A percentile compares a stretch with the other conserved stretches of the same genome.
phyloP scores from a whole-genome alignment of 1,140 invertebrate genomes.

The Chironomus tepperi region DNA sequence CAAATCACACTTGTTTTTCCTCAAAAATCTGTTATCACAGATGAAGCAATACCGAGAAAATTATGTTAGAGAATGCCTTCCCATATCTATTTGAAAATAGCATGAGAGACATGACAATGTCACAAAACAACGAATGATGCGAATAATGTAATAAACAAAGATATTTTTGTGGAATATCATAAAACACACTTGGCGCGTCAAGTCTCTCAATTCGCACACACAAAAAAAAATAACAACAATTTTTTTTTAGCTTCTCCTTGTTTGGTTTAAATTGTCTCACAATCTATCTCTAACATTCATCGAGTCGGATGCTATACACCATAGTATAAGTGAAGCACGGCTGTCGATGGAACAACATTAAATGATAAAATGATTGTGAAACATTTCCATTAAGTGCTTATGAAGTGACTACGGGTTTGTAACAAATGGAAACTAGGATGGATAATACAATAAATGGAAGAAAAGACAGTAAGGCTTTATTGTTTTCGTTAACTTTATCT shows the following conservation, averaged over 20 bases:
- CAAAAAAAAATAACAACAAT: constrained; percentile 1
- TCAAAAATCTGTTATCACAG: too few relatives aligned
- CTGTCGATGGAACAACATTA: neutral
- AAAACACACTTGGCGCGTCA: constrained; percentile 17
- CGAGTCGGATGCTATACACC: neutral
- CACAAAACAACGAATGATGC: neutral
- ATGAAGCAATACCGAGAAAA: too few relatives aligned
- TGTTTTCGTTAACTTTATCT: too few relatives aligned
- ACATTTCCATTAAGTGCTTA: constrained; percentile 13
- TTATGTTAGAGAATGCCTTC: too few relatives aligned
- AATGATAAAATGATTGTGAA: constrained; percentile 5
- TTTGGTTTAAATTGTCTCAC: neutral
- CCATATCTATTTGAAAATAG: too few relatives aligned
- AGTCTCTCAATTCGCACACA: neutral
- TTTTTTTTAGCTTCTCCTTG: neutral
- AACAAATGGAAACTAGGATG: neutral
- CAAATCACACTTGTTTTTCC: too few relatives aligned
- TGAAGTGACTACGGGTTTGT: constrained; percentile 11
- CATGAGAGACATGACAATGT: too few relatives aligned
- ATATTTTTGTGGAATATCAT: constrained; percentile 13
- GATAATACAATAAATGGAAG: too few relatives aligned
- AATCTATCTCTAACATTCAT: too few relatives aligned
- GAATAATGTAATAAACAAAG: constrained; percentile 21
- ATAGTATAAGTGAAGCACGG: neutral
- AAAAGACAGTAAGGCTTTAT: too few relatives aligned